Base-by-base conservation (phyloP, 2,113 vertebrate genomes). In the Sinocyclocheilus grahami region DNA sequence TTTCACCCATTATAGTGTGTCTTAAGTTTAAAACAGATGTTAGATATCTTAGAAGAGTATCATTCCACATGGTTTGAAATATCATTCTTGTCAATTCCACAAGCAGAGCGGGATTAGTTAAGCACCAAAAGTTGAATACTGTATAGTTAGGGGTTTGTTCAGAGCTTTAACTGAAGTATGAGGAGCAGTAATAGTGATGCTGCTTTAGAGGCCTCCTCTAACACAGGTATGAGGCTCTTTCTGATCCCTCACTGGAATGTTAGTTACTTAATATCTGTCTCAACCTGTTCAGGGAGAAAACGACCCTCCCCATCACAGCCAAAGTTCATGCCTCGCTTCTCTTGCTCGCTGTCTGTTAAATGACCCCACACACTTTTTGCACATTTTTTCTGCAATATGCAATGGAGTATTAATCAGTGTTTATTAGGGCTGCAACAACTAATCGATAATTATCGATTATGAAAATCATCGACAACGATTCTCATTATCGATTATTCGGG, bases 191-290 rank as follows among this genome's bases (percentile, higher is more conserved):
- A 76, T 37, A 60, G 82, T 81, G 76, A 85, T 60, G 30, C 20
- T 62, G 58, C 58, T 78, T 78, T 42, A 86, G 24, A 51, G 89
- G 86, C 82, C 62, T 82, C 86, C 77, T 72, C 39, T 51, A 81
- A 37, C 37, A 65, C 58, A 58, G 77, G 20, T 76, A 84, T 39
- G 77, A 58, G 69, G 69, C 58, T 55, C 30, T 33, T 85, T 77
- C 86, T n/a, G 82, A 82, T 87, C 5, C 14, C 87, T 75, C 22
- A 91, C 84, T 88, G 93, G 93, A 91, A 12, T 88, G 88, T 24
- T 10, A 91, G 89, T 92, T 90, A 95, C 93, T 90, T 4, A 14
- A 63, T 90, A 0, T 0, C 78, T 94, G 90, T 53, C 88, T 10
- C 85, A 91, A 92, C 87, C 86, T 88, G 91, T 85, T 83, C 74